phyloP scores from a whole-genome alignment of 1,140 invertebrate genomes.

The Drosophila mayri region DNA sequence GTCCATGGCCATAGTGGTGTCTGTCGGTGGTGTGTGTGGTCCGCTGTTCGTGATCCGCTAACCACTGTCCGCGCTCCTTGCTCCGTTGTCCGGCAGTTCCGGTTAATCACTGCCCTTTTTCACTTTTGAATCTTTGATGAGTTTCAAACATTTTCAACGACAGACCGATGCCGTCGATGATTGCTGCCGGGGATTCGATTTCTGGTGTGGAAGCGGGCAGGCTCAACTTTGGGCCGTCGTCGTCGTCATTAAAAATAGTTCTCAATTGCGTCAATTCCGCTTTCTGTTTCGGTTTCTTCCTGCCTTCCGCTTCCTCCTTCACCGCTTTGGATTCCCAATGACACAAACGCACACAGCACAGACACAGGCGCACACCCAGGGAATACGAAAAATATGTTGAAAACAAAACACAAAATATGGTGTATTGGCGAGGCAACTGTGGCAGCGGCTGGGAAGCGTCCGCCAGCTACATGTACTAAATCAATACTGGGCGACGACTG shows the following conservation, averaged over 20 bases:
- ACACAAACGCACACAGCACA: not conserved
- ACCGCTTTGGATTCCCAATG: conserved; percentile 1
- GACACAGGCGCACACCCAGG: not conserved
- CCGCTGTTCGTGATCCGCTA: conserved; percentile 8
- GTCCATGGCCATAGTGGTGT: conserved; percentile 31
- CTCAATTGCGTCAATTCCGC: conserved; percentile 57
- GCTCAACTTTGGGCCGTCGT: conserved; percentile 14
- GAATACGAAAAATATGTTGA: conserved; percentile 16
- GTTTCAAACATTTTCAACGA: conserved; percentile 72
- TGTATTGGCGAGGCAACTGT: conserved; percentile 10
- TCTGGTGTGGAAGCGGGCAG: conserved; percentile 2
- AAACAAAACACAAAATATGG: conserved; percentile 28
- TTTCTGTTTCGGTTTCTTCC: conserved; percentile 27
- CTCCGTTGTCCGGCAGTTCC: conserved; percentile 7
- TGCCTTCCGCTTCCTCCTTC: conserved; percentile 1
- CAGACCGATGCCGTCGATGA: not conserved
- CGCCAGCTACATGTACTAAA: conserved; percentile 22
- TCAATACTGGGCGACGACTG: conserved; percentile 31
- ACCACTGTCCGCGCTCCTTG: conserved; percentile 1
- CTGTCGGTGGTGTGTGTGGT: not conserved
- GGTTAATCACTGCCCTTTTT: conserved; percentile 25
- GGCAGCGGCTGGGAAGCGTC: conserved; percentile 27
- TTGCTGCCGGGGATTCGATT: conserved; percentile 12
- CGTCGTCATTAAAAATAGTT: conserved; percentile 56
- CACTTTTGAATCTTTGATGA: conserved; percentile 70